Evolutionary conservation across 2,797 vertebrate species (phyloP).

Genomic region (Florisuga fusca): DNA sequence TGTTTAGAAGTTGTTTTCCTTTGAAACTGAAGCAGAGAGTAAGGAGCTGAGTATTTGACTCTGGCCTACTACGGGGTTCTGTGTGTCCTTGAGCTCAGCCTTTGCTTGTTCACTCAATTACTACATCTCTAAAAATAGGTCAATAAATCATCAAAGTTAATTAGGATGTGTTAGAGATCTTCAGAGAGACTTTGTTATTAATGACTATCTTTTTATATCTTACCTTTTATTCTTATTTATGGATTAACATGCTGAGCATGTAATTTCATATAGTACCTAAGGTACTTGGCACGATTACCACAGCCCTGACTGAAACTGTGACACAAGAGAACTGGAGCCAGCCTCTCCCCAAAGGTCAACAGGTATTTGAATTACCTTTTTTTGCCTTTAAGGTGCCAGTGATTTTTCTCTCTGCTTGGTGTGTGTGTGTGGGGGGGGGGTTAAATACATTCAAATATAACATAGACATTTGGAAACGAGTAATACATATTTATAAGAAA

Average conservation of each 20-base stretch:
- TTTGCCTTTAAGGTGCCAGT: neutral
- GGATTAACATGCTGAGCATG: neutral
- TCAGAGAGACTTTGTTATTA: neutral
- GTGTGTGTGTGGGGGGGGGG: neutral
- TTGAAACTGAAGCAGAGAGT: fast-evolving
- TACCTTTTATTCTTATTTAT: neutral
- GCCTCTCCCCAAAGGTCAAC: neutral
- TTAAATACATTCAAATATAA: neutral
- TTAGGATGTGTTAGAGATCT: neutral
- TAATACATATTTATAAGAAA: constrained; percentile 4
- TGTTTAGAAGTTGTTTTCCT: neutral
- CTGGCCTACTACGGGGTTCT: neutral
- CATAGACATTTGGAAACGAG: neutral
- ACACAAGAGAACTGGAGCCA: neutral
- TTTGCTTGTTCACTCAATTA: neutral
- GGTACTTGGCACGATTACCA: neutral
- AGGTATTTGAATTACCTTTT: neutral
- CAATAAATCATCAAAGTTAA: constrained; percentile 43
- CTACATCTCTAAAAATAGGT: constrained; percentile 12
- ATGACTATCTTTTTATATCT: neutral
- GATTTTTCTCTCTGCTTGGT: neutral
- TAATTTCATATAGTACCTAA: neutral
- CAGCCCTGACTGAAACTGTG: neutral
- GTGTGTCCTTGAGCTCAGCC: neutral
- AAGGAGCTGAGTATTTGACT: neutral